A percentile compares a stretch with the other conserved stretches of the same genome.
Evolutionary conservation across 2,113 vertebrate species (phyloP).

Genomic region (Solea senegalensis): DNA sequence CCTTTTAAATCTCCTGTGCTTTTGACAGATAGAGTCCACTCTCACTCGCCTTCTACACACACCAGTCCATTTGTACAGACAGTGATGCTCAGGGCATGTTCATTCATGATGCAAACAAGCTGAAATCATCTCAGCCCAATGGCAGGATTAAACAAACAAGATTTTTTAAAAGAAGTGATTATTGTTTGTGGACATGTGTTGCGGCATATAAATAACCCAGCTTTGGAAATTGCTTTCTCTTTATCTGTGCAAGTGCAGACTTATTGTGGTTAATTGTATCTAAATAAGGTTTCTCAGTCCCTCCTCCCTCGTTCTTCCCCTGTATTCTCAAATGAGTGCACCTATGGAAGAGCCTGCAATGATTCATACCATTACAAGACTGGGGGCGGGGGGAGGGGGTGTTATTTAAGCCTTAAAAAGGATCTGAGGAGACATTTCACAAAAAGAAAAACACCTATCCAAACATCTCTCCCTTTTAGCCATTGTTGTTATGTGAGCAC

Average conservation of each 20-base stretch:
- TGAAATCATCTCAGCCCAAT: background rate
- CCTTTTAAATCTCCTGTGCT: slow-evolving; percentile 3
- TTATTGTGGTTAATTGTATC: background rate
- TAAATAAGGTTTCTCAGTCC: background rate
- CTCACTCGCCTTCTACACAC: background rate
- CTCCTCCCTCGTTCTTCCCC: background rate
- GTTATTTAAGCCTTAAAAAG: slow-evolving; percentile 19
- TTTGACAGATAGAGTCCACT: slow-evolving; percentile 5
- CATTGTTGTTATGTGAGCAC: slow-evolving; percentile 21
- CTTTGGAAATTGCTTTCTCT: background rate
- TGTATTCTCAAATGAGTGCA: background rate
- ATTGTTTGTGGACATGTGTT: background rate
- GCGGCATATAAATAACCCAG: background rate
- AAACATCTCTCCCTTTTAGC: background rate
- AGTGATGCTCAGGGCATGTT: background rate
- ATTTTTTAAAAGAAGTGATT: background rate
- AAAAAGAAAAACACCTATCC: too few relatives aligned
- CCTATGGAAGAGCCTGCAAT: background rate
- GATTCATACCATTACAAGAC: background rate
- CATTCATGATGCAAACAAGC: background rate
- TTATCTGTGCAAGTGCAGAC: background rate
- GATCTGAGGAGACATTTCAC: slow-evolving; percentile 4
- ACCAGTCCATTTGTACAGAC: background rate
- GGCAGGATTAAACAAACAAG: background rate
- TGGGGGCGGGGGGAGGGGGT: background rate